Base-by-base conservation (phyloP, 2,888 invertebrate species). In the Sarcophaga carnaria region DNA sequence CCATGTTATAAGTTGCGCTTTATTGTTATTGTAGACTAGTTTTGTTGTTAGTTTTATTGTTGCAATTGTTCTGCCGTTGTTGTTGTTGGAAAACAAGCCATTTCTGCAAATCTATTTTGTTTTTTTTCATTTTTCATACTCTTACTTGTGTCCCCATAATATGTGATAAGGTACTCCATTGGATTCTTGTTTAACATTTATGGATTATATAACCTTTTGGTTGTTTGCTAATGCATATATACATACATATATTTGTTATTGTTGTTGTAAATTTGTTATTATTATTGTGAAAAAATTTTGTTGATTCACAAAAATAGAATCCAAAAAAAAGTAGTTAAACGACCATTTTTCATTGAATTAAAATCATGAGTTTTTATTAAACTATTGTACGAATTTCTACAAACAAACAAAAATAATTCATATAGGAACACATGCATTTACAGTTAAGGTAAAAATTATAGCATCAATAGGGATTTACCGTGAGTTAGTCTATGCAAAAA, bases 171-270 rank as follows among this genome's bases (percentile, higher is more conserved):
- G 37, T 37, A 37, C 37, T 37, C 37, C 37, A 54, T 54, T 54
- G 54, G 17, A 54, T 63, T 81, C 78, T 37, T 85, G 27, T 72
- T 74, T 79, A 83, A 49, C 86, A 86, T 86, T 86, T 83, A 47
- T 81, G 79, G 71, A 71, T 80, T 71, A 83, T 80, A 83, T 80
- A 86, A 86, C 83, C 83, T 86, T 83, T 86, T 77, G 63, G n/a
- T 37, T 8, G 8, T 37, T 37, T 37, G 10, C 10, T 37, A 37
- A 37, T 37, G 8, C 37, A 37, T 37, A 6, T 0, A 10, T 37
- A 10, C 76, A 77, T 77, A 76, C 37, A 49, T 66, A 12, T 22
- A 71, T 63, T 67, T 71, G 20, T 78, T 76, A 12, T 45, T 77
- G 20, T 72, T 80, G 5, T 63, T 17, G 67, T 17, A 49, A 49